Percentiles rank a stretch among this genome's conserved stretches.
These are phyloP conservation scores for Cylindroiulus punctatus DNA, from an alignment of 2,888 invertebrate species.

Conservation along the genomic window DNA sequence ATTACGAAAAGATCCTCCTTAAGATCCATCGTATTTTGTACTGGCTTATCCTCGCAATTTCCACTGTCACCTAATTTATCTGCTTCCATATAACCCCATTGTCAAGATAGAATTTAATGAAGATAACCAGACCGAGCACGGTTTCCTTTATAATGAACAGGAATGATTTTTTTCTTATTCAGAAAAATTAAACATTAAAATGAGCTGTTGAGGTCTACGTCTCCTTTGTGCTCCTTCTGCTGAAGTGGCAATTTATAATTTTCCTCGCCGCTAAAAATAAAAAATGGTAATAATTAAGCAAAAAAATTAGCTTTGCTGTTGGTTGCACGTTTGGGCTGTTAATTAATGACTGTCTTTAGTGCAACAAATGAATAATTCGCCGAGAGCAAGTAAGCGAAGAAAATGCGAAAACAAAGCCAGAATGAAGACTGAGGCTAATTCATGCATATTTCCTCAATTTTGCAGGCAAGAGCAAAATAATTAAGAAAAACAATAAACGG, in stretches of 20 bases:
- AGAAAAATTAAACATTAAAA: slow-evolving; percentile 29
- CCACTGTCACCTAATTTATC: slow-evolving; percentile 37
- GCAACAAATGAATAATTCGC: slow-evolving; percentile 9
- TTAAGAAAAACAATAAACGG: slow-evolving; percentile 17
- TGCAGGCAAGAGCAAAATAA: neutral
- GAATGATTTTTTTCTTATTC: slow-evolving; percentile 25
- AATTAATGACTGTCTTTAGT: slow-evolving; percentile 43
- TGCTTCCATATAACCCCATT: neutral
- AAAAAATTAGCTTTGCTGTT: slow-evolving; percentile 44
- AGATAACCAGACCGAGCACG: slow-evolving; percentile 2
- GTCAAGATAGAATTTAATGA: slow-evolving; percentile 32
- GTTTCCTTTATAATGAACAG: slow-evolving; percentile 16
- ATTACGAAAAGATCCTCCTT: no score
- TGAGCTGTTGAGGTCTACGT: slow-evolving; percentile 28
- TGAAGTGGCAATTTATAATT: slow-evolving; percentile 39
- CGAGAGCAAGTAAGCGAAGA: neutral
- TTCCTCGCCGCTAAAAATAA: slow-evolving; percentile 2
- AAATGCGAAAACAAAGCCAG: neutral
- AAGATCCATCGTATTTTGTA: no score
- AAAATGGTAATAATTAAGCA: neutral
- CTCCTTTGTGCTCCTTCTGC: slow-evolving; percentile 19
- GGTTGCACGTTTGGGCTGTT: slow-evolving; percentile 3
- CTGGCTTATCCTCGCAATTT: neutral
- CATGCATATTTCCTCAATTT: slow-evolving; percentile 27
- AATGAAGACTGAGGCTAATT: slow-evolving; percentile 19